Conservation (phyloP, 37 sponge, comb jelly and placozoan genomes). For the Theonella swinhoei region DNA sequence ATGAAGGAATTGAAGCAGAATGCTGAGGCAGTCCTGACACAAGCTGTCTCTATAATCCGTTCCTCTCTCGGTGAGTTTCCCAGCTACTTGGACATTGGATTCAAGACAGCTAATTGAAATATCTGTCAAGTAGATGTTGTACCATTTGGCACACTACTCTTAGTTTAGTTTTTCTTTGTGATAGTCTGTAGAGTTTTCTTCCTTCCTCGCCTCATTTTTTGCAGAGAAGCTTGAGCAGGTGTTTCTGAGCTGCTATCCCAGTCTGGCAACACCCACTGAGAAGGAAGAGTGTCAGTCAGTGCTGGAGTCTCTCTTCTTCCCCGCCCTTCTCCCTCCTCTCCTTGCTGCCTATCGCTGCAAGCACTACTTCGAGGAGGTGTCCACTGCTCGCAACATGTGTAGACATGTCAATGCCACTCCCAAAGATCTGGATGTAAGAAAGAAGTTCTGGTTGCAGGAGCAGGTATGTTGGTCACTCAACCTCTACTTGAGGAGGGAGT, state of each 20-base stretch:
- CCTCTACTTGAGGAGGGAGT: background rate
- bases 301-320: constrained; percentile 68
- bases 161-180: background rate
- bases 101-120: too few species aligned
- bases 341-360: constrained; percentile 48
- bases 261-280: constrained; percentile 24
- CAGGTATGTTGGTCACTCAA: constrained; percentile 50
- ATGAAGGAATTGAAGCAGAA: constrained; percentile 21
- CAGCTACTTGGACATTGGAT: too few species aligned
- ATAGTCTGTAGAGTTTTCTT: too few species aligned
- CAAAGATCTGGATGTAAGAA: constrained; percentile 62
- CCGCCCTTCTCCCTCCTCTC: constrained; percentile 56
- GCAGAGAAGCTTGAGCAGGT: constrained; percentile 53
- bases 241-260: constrained; percentile 34
- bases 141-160: too few species aligned
- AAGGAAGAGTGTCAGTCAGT: constrained; percentile 37
- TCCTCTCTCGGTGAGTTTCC: constrained; percentile 32
- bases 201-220: too few species aligned
- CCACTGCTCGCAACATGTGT: constrained; percentile 75
- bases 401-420: constrained; percentile 59
- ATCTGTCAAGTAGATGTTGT: too few species aligned
- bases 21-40: background rate
- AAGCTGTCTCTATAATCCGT: constrained; percentile 40
- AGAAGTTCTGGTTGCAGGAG: constrained; percentile 65
- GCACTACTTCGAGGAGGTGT: constrained; percentile 64